Percentiles rank a stretch among this genome's conserved stretches.
phyloP scores from a whole-genome alignment of 2,113 vertebrate species.

The Microcebus jonahi region DNA sequence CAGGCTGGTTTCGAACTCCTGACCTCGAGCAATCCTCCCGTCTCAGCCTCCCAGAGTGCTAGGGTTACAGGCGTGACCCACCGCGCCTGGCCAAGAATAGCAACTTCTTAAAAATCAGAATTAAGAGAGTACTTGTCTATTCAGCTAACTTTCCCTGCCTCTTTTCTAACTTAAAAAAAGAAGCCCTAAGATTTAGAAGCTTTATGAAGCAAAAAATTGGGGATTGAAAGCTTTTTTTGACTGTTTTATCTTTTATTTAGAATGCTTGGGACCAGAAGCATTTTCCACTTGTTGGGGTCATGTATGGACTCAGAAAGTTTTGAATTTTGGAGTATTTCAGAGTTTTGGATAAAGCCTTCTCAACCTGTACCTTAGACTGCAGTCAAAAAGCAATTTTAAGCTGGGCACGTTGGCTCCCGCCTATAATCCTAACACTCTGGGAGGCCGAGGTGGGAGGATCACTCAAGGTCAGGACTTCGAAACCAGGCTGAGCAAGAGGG shows the following conservation, averaged over 20 bases:
- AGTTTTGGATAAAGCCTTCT: background rate
- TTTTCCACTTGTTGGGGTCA: background rate
- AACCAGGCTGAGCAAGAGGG: too few species aligned
- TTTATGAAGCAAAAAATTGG: constrained; percentile 33
- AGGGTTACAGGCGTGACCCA: too few species aligned
- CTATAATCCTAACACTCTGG: too few species aligned
- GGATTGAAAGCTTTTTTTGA: background rate
- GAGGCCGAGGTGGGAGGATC: too few species aligned
- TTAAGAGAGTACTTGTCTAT: background rate
- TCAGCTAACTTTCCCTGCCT: background rate
- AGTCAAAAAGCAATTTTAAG: background rate
- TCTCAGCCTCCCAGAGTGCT: too few species aligned
- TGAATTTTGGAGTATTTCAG: background rate
- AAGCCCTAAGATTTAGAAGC: background rate
- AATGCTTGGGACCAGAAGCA: background rate
- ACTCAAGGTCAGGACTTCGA: too few species aligned
- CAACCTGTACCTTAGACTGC: background rate
- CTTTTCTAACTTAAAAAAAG: background rate
- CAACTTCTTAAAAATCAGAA: background rate
- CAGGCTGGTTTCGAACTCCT: too few species aligned
- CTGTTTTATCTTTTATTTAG: background rate
- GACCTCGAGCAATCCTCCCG: too few species aligned
- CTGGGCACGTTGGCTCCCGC: too few species aligned
- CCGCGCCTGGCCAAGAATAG: background rate
- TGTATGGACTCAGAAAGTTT: too few species aligned